Conservation (phyloP, 1,140 invertebrate species). For the Micrasema minimum region DNA sequence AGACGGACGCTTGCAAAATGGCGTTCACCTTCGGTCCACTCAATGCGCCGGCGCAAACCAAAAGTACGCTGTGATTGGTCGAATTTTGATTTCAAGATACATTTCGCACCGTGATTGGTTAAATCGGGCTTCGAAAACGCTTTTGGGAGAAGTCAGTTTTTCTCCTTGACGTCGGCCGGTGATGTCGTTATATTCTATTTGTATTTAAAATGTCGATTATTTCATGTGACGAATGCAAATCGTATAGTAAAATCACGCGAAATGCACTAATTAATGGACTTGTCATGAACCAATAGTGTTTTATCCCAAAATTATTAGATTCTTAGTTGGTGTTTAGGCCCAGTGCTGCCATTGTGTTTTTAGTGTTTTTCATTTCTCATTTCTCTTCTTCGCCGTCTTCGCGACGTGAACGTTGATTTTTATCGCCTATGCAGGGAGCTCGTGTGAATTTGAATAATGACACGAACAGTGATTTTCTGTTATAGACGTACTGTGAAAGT, state of each 20-base stretch:
- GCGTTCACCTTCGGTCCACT: slow-evolving; percentile 64
- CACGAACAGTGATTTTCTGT: slow-evolving; percentile 1
- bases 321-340: slow-evolving; percentile 39
- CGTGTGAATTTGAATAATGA: slow-evolving; percentile 15
- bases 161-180: slow-evolving; percentile 44
- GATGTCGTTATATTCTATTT: slow-evolving; percentile 29
- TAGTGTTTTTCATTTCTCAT: background rate
- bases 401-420: background rate
- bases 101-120: slow-evolving; percentile 56
- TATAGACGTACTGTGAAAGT: background rate
- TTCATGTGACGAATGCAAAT: background rate
- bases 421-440: background rate
- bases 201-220: slow-evolving; percentile 27
- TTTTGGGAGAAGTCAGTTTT: slow-evolving; percentile 56
- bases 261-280: slow-evolving; percentile 2
- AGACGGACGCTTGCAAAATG: slow-evolving; percentile 69
- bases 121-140: slow-evolving; percentile 38
- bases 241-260: slow-evolving; percentile 11
- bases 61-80: slow-evolving; percentile 57
- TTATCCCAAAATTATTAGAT: slow-evolving; percentile 30
- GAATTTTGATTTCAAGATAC: slow-evolving; percentile 56
- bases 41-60: slow-evolving; percentile 48
- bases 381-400: background rate
- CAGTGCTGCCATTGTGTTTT: slow-evolving; percentile 39
- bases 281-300: slow-evolving; percentile 25